Evolutionary conservation across 2,113 vertebrate species (phyloP).

Genomic region (Alethe castanea): DNA sequence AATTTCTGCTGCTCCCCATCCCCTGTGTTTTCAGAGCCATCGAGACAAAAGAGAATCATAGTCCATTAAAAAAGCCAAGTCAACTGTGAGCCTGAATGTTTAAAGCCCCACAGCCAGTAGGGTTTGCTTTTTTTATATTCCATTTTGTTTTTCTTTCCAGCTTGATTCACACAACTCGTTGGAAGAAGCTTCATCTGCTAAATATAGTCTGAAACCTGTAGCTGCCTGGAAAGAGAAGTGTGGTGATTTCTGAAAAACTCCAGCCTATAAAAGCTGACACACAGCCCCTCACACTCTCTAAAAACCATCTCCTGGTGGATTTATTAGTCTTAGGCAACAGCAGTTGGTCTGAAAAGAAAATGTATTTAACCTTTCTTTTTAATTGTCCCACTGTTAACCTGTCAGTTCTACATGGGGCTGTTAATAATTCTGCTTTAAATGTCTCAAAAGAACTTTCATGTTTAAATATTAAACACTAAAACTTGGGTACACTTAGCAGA

Average conservation of each 20-base stretch:
- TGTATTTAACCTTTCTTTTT: conserved; percentile 70
- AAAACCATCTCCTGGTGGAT: conserved; percentile 46
- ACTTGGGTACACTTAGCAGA: neutral
- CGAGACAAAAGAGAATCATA: neutral
- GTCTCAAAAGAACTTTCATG: conserved; percentile 51
- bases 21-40: neutral
- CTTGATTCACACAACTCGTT: neutral
- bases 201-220: conserved; percentile 33
- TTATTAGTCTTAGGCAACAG: conserved; percentile 66
- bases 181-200: neutral
- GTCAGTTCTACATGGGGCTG: conserved; percentile 47
- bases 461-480: conserved; percentile 50
- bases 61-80: neutral
- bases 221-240: conserved; percentile 20
- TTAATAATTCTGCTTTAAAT: conserved; percentile 40
- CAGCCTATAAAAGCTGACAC: conserved; percentile 41
- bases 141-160: neutral
- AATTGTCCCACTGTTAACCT: conserved; percentile 61
- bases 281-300: conserved; percentile 4
- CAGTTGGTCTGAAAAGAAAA: conserved; percentile 62
- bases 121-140: neutral
- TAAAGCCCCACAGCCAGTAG: neutral
- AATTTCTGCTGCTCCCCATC: neutral
- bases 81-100: neutral
- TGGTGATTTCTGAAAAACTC: conserved; percentile 18